These are phyloP conservation scores for Syngnathus scovelli DNA, from an alignment of 2,113 vertebrate genomes.

Conservation along the genomic window DNA sequence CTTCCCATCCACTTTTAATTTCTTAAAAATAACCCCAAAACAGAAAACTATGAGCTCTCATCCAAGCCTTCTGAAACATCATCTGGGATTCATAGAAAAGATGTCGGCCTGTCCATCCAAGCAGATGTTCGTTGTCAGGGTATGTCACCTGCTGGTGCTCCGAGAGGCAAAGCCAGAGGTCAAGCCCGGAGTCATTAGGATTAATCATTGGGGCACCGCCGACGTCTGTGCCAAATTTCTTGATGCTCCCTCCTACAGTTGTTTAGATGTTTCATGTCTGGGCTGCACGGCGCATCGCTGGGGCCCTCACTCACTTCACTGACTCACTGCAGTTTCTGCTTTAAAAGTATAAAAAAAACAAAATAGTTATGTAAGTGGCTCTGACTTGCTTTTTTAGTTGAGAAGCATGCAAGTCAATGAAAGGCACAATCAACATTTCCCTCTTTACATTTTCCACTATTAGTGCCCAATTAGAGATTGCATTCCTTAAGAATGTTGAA, in stretches of 20 bases:
- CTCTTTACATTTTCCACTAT: constrained; percentile 46
- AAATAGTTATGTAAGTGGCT: constrained; percentile 43
- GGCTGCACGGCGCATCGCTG: not conserved
- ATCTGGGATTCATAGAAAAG: constrained; percentile 6
- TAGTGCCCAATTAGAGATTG: constrained; percentile 49
- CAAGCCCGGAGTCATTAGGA: constrained; percentile 1
- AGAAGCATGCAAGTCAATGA: constrained; percentile 22
- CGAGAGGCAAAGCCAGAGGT: constrained; percentile 1
- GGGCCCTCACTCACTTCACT: not conserved
- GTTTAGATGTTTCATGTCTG: not conserved
- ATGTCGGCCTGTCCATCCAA: not conserved
- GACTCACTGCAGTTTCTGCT: not conserved
- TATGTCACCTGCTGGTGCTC: constrained; percentile 4
- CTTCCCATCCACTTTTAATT: not conserved
- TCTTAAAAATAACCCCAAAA: not conserved
- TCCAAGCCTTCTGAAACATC: not conserved
- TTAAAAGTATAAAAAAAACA: not conserved
- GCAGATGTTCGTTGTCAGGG: constrained; percentile 1
- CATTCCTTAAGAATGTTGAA: constrained; percentile 37
- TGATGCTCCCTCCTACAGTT: not conserved
- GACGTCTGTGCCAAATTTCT: constrained; percentile 2
- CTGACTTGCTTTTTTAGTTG: constrained; percentile 31
- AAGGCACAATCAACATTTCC: constrained; percentile 33
- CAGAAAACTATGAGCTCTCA: not conserved
- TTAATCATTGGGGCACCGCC: not conserved